These are phyloP conservation scores for Drosophila mettleri DNA, from an alignment of 2,888 invertebrate genomes.

Conservation along the genomic window DNA sequence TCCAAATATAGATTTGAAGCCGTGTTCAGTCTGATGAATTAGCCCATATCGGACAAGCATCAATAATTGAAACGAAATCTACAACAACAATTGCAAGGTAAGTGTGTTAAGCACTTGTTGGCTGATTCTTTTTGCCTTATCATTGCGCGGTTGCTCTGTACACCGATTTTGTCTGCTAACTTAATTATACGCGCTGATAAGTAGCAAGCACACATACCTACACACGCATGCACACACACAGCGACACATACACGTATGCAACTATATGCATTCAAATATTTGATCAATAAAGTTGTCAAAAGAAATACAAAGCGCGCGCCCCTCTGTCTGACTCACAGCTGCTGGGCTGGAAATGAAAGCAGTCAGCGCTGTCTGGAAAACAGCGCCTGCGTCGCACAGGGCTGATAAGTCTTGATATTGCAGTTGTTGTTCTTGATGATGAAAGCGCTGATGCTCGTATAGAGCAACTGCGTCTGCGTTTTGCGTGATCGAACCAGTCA, in stretches of 20 bases:
- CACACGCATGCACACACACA: constrained; percentile 20
- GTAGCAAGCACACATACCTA: constrained; percentile 22
- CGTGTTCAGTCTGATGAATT: constrained; percentile 39
- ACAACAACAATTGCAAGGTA: constrained; percentile 2
- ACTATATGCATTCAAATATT: constrained; percentile 57
- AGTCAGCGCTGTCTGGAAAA: constrained; percentile 9
- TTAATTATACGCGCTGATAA: constrained; percentile 41
- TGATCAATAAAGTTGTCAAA: constrained; percentile 67
- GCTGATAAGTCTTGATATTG: constrained; percentile 30
- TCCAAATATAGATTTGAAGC: constrained; percentile 32
- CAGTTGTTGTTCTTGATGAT: constrained; percentile 3
- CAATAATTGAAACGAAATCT: constrained; percentile 14
- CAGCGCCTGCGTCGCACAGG: constrained; percentile 9
- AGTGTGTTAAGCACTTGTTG: constrained; percentile 50
- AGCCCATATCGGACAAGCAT: constrained; percentile 20
- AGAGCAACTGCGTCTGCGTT: constrained; percentile 30
- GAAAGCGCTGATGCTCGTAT: constrained; percentile 3
- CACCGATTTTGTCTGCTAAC: constrained; percentile 50
- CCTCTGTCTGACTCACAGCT: constrained; percentile 38
- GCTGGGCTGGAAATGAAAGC: constrained; percentile 27
- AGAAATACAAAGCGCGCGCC: constrained; percentile 43
- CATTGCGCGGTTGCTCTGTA: constrained; percentile 23
- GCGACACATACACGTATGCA: constrained; percentile 4
- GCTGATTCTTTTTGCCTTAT: constrained; percentile 26
- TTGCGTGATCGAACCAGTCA: constrained; percentile 16